A percentile compares a stretch with the other conserved stretches of the same genome.
These are phyloP conservation scores for Psilanteris sp. DNA, from an alignment of 1,140 invertebrate species.

Conservation along the genomic window DNA sequence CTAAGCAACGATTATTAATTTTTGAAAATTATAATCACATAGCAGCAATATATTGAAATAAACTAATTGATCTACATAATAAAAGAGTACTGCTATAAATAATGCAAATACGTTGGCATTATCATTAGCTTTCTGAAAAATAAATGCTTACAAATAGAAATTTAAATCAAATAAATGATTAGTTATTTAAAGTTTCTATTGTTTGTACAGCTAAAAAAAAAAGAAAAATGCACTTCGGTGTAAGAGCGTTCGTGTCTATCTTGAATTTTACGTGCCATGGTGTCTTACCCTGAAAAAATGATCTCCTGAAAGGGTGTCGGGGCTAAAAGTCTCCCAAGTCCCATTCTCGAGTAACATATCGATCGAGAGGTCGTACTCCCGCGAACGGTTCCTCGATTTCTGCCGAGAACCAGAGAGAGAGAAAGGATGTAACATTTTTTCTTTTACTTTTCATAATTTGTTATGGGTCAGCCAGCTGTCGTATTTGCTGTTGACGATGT, in stretches of 20 bases:
- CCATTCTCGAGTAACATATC: constrained; percentile 83
- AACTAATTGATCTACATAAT: too few species aligned
- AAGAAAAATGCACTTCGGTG: constrained; percentile 1
- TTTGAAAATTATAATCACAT: too few species aligned
- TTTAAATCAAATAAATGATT: too few species aligned
- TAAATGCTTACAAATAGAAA: too few species aligned
- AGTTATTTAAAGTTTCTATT: too few species aligned
- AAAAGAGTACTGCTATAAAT: too few species aligned
- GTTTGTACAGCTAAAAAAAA: too few species aligned
- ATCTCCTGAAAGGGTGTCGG: constrained; percentile 80
- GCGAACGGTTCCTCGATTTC: constrained; percentile 79
- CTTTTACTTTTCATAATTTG: constrained; percentile 34
- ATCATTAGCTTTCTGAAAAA: too few species aligned
- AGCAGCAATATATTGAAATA: too few species aligned
- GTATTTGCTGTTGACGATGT: constrained; percentile 30
- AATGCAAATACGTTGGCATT: too few species aligned
- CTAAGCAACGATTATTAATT: too few species aligned
- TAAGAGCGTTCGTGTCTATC: constrained; percentile 24
- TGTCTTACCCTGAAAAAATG: constrained; percentile 80
- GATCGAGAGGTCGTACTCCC: constrained; percentile 78
- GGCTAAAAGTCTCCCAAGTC: constrained; percentile 83
- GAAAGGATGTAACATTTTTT: constrained; percentile 69
- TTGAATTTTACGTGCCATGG: constrained; percentile 61
- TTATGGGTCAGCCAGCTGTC: constrained; percentile 39
- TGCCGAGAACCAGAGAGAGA: constrained; percentile 76